Evolutionary conservation across 2,113 vertebrate genomes (phyloP).

Genomic region (Actenoides hombroni): DNA sequence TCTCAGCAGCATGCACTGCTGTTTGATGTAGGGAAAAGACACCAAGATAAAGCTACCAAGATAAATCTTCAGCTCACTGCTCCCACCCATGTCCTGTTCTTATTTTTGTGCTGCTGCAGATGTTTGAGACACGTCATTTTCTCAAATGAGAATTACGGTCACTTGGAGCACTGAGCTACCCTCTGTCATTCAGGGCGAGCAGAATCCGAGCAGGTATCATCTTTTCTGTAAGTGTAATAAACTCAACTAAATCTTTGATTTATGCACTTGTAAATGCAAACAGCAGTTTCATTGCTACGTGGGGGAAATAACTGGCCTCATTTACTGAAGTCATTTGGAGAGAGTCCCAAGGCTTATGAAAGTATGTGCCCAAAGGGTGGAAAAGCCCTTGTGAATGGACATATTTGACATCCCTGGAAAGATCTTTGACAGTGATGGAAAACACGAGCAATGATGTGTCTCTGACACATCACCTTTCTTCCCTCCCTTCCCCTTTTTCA

Average conservation of each 20-base stretch:
- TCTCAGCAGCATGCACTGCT: background rate
- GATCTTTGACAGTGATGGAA: background rate
- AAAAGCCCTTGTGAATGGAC: background rate
- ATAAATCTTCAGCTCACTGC: background rate
- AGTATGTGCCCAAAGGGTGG: background rate
- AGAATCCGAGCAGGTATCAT: background rate
- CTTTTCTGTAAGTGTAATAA: background rate
- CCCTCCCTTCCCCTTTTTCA: background rate
- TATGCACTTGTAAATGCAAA: background rate
- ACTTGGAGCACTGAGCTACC: background rate
- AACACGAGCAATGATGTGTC: background rate
- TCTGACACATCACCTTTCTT: background rate
- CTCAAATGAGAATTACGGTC: background rate
- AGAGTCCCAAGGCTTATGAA: background rate
- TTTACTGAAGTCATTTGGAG: background rate
- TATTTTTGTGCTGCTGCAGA: background rate
- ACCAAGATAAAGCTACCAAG: background rate
- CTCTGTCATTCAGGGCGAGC: background rate
- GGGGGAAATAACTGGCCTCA: background rate
- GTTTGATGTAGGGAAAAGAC: background rate
- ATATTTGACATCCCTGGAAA: background rate
- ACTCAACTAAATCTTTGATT: background rate
- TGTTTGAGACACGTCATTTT: background rate
- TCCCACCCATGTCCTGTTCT: background rate
- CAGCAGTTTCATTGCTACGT: background rate